Percentiles rank a stretch among this genome's conserved stretches.
Evolutionary conservation across 2,113 vertebrate genomes (phyloP).

Genomic region (Lepus timidus): DNA sequence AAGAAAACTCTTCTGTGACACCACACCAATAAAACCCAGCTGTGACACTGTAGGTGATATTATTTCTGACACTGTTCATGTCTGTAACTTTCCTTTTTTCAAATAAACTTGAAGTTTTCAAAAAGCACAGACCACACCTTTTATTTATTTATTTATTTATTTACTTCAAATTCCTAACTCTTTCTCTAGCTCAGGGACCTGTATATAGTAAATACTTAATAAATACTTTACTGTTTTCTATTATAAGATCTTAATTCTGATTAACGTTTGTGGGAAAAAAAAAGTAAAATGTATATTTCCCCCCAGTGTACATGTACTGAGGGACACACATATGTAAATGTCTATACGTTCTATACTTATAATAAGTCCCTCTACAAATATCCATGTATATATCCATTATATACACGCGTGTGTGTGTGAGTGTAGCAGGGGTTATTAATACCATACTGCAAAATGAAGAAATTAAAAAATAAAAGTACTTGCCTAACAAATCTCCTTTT

Average conservation of each 20-base stretch:
- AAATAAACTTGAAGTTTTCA: background rate
- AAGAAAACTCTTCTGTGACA: background rate
- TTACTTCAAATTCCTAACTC: background rate
- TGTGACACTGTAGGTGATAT: background rate
- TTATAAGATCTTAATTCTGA: background rate
- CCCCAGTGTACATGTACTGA: background rate
- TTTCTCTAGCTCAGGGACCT: background rate
- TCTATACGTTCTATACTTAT: background rate
- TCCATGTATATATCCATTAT: background rate
- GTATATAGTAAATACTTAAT: background rate
- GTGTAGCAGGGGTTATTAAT: background rate
- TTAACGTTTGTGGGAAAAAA: background rate
- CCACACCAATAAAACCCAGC: background rate
- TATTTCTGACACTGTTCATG: background rate
- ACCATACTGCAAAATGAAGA: conserved; percentile 17
- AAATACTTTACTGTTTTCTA: background rate
- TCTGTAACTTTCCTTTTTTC: background rate
- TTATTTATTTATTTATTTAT: too few relatives aligned
- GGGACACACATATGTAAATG: background rate
- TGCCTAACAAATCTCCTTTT: background rate
- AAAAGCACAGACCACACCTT: too few relatives aligned
- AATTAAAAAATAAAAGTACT: background rate
- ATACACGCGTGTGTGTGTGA: background rate
- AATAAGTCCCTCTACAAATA: background rate
- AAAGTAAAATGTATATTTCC: background rate